phyloP scores from a whole-genome alignment of 2,113 vertebrate genomes.

The Crotalus horridus region DNA sequence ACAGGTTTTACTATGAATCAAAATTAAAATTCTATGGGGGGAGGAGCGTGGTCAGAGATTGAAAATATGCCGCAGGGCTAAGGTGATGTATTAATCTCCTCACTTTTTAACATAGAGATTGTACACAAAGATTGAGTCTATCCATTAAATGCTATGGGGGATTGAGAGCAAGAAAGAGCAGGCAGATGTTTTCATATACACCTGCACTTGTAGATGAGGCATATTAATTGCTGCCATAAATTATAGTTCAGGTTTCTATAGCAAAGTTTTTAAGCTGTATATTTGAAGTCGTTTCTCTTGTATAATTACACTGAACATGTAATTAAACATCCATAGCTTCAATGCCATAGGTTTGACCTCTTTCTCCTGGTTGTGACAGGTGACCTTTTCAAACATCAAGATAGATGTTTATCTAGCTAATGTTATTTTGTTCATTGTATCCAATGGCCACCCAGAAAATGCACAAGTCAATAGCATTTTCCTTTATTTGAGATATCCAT shows the following conservation, averaged over 20 bases:
- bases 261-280: background rate
- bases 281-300: background rate
- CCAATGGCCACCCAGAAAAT: background rate
- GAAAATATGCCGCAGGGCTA: background rate
- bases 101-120: background rate
- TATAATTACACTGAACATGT: background rate
- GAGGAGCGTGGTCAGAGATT: background rate
- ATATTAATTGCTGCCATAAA: background rate
- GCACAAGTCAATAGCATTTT: background rate
- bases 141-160: background rate
- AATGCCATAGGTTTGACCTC: background rate
- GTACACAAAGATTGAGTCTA: background rate
- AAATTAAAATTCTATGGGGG: background rate
- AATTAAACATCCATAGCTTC: background rate
- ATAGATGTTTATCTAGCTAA: constrained; percentile 14
- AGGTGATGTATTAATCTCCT: background rate
- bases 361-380: background rate
- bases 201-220: background rate
- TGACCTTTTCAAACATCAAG: background rate
- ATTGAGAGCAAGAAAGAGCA: background rate
- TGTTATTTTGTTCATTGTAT: background rate
- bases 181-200: background rate
- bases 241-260: background rate
- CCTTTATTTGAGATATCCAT: constrained; percentile 18
- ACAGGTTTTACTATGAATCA: background rate